A percentile compares a stretch with the other conserved stretches of the same genome.
phyloP scores from a whole-genome alignment of 2,797 vertebrate genomes.

The Tachyglossus aculeatus region DNA sequence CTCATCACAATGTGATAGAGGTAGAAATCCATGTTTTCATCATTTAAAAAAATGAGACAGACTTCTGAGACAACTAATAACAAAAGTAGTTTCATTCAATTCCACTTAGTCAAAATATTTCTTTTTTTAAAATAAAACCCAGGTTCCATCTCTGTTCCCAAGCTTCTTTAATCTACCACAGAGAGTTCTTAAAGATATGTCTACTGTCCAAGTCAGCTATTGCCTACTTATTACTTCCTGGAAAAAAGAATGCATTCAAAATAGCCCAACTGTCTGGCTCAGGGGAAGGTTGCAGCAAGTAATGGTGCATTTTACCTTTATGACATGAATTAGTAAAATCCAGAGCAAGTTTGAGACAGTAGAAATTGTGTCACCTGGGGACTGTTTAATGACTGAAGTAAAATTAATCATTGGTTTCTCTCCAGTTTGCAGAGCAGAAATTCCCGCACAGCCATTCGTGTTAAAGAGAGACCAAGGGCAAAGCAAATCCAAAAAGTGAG shows the following conservation, averaged over 20 bases:
- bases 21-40: too few species aligned
- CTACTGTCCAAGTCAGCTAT: conserved; percentile 9
- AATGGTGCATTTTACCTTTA: background rate
- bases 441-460: background rate
- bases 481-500: background rate
- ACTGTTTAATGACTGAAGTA: background rate
- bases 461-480: background rate
- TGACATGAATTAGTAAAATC: conserved; percentile 9
- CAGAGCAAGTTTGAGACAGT: background rate
- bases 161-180: background rate
- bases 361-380: conserved; percentile 15
- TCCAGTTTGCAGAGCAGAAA: background rate
- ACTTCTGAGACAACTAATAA: too few species aligned
- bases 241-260: conserved; percentile 24
- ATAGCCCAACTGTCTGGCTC: background rate
- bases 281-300: background rate
- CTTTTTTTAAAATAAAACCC: background rate
- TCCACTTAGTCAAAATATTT: background rate
- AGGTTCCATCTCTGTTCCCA: background rate
- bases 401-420: background rate
- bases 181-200: background rate
- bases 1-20: too few species aligned
- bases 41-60: too few species aligned
- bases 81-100: background rate
- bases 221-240: background rate